Evolutionary conservation across 1,140 invertebrate species (phyloP), one percentile per base, ranked within the genome.

Genomic region (Tetragonula clypearis): DNA sequence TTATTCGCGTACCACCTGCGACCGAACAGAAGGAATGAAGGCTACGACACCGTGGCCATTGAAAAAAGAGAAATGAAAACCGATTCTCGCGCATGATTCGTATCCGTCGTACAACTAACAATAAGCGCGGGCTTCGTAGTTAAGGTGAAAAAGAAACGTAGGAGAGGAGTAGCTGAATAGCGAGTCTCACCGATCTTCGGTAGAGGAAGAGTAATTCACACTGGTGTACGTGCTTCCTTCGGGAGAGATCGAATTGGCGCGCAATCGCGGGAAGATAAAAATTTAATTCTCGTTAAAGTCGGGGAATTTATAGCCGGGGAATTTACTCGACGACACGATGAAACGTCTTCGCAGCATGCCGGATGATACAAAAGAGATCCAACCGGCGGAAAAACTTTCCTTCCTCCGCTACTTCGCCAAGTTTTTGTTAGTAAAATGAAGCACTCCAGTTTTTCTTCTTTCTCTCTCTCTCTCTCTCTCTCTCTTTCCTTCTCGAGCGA

Each of bases 371-470:
- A 89, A 87, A 85, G 65, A 84, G 81, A 83, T 58, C 60, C 74
- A 49, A 49, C 49, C 56, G 35, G 56, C 60, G 78, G 87, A 89
- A 88, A 86, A 89, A 89, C 85, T 89, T 89, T 84, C 81, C 71
- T 89, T 84, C 81, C 77, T 58, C 69, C 73, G 84, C 80, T 71
- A 87, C 85, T 87, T 89, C 80, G 53, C 41, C 81, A 89, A 86
- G 88, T 89, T 89, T 89, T 89, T 89, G 88, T 89, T 89, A 89
- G 88, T 89, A 83, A 89, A 89, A 89, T 89, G 82, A 89, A 89
- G 88, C 88, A 79, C 69, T 89, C 86, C 81, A 58, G 83, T 85
- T 85, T 78, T 80, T 69, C 58, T 69, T 56, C 35, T 56, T 65
- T 23, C 77, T 49, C 35, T 35, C 0, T 35, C 41, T 41, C 41